These are phyloP conservation scores for Pseudocheirus occidentalis DNA, from an alignment of 2,797 vertebrate species.

Conservation along the genomic window DNA sequence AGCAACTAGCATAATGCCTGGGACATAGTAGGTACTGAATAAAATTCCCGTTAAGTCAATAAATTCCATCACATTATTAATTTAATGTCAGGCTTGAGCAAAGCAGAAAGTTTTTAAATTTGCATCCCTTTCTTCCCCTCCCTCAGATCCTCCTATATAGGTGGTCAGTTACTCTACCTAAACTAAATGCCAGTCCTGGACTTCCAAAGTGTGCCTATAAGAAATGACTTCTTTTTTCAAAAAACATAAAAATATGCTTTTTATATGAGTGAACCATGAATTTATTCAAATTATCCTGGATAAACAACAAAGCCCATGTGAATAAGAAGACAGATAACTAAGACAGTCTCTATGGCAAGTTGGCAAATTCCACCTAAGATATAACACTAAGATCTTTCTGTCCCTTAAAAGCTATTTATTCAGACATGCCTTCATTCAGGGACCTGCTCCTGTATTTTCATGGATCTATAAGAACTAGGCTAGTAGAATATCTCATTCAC, in stretches of 20 bases:
- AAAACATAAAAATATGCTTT: constrained; percentile 22
- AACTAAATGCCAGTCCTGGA: neutral
- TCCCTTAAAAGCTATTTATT: neutral
- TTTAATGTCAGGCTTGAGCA: neutral
- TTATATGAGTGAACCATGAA: constrained; percentile 29
- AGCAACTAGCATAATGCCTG: neutral
- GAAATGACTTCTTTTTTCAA: constrained; percentile 40
- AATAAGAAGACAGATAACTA: constrained; percentile 31
- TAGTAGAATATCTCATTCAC: neutral
- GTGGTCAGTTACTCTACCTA: neutral
- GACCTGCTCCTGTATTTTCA: neutral
- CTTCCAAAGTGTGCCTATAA: neutral
- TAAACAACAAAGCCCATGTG: constrained; percentile 6
- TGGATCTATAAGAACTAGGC: neutral
- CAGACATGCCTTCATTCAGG: neutral
- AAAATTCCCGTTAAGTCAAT: neutral
- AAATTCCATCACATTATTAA: neutral
- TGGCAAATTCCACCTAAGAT: neutral
- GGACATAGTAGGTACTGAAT: neutral
- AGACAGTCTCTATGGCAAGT: constrained; percentile 8
- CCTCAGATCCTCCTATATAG: constrained; percentile 1
- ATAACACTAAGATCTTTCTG: neutral
- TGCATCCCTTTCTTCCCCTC: neutral
- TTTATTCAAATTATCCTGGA: constrained; percentile 45
- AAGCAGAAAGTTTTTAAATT: neutral